Percentiles rank a stretch among this genome's conserved stretches.
These are phyloP conservation scores for Girardinus metallicus DNA, from an alignment of 2,797 vertebrate genomes.

Conservation along the genomic window DNA sequence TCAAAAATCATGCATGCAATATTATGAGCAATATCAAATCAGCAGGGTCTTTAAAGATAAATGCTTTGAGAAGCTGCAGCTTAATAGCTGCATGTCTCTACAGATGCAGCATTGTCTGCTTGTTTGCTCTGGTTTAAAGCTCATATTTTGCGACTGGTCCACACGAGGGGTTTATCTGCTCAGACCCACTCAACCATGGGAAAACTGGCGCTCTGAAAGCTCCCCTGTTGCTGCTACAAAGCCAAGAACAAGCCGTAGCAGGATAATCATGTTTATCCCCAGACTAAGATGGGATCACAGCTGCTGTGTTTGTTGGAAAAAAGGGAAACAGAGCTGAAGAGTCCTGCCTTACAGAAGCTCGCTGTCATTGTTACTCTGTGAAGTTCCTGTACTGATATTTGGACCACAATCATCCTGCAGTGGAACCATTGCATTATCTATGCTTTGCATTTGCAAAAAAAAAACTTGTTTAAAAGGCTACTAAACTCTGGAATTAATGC, in stretches of 20 bases:
- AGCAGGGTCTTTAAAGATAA: neutral
- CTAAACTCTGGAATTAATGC: neutral
- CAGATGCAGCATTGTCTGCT: constrained; percentile 13
- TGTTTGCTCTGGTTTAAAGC: constrained; percentile 44
- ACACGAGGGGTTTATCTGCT: constrained; percentile 86
- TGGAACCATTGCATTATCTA: neutral
- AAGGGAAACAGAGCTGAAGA: constrained; percentile 35
- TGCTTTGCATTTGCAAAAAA: neutral
- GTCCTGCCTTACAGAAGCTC: constrained; percentile 58
- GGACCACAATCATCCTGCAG: neutral
- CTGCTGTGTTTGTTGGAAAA: constrained; percentile 82
- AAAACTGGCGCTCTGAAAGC: constrained; percentile 87
- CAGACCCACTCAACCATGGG: constrained; percentile 84
- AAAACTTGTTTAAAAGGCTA: neutral
- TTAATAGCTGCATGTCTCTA: constrained; percentile 16
- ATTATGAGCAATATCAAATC: neutral
- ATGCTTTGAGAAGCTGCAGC: constrained; percentile 4
- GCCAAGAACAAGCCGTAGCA: constrained; percentile 87
- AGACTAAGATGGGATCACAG: constrained; percentile 93
- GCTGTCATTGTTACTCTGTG: constrained; percentile 9
- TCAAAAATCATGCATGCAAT: neutral
- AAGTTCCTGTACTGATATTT: constrained; percentile 14
- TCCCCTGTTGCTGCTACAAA: constrained; percentile 91
- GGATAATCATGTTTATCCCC: constrained; percentile 92
- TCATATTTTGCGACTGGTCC: constrained; percentile 74